A percentile compares a stretch with the other conserved stretches of the same genome.
Evolutionary conservation across 2,113 vertebrate genomes (phyloP).

Genomic region (Rhinogobius similis): DNA sequence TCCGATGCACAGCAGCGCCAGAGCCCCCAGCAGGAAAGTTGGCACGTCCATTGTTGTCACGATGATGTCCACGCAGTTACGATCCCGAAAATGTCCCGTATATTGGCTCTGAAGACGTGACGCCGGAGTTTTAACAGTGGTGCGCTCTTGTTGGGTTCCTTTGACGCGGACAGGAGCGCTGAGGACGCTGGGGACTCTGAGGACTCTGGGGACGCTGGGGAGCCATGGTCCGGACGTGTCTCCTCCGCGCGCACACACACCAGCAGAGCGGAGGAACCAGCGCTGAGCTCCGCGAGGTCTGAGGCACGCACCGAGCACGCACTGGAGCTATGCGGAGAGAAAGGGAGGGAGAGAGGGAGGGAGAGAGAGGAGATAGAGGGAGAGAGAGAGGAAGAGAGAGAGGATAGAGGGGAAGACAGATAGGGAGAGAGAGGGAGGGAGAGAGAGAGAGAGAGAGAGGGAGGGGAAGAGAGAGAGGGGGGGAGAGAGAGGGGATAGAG

Average conservation of each 20-base stretch:
- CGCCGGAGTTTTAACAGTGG: conserved; percentile 23
- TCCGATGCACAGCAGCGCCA: conserved; percentile 62
- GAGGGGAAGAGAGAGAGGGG: too few relatives aligned
- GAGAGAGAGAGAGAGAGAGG: too few relatives aligned
- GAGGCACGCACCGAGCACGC: conserved; percentile 1
- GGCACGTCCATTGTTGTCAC: conserved; percentile 65
- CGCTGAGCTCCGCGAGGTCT: not conserved
- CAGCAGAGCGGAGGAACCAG: conserved; percentile 11
- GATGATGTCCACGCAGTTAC: not conserved
- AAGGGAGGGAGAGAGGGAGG: conserved; percentile 24
- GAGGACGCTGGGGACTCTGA: not conserved
- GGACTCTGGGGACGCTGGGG: not conserved
- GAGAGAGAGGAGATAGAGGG: too few relatives aligned
- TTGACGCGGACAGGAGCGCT: conserved; percentile 38
- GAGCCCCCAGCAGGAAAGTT: conserved; percentile 62
- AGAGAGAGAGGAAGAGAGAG: conserved; percentile 31
- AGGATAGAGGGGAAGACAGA: too few relatives aligned
- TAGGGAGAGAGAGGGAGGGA: too few relatives aligned
- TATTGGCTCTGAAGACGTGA: not conserved
- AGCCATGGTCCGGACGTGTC: conserved; percentile 51
- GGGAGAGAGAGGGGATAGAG: too few relatives aligned
- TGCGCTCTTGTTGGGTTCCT: conserved; percentile 50
- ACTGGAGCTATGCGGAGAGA: conserved; percentile 1
- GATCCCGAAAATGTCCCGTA: not conserved
- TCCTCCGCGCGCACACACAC: not conserved